phyloP scores from a whole-genome alignment of 2,888 invertebrate genomes.

The Eupithecia insigniata region DNA sequence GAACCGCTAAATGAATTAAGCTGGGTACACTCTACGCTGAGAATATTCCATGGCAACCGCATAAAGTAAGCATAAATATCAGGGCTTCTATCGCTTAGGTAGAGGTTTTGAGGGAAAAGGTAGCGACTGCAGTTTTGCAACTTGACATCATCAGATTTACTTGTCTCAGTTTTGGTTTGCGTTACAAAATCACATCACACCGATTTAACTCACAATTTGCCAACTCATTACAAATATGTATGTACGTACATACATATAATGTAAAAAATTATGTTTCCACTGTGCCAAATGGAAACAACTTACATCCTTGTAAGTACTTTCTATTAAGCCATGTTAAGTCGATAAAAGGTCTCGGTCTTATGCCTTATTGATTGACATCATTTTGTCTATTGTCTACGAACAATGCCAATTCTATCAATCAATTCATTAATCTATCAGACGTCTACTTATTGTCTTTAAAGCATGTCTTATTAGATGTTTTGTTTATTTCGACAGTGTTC shows the following conservation, averaged over 20 bases:
- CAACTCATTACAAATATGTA: neutral
- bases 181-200: too few relatives aligned
- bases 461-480: conserved; percentile 41
- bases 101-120: conserved; percentile 41
- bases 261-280: neutral
- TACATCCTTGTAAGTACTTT: conserved; percentile 35
- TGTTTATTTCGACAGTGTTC: conserved; percentile 43
- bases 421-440: conserved; percentile 54
- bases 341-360: conserved; percentile 49
- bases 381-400: conserved; percentile 47
- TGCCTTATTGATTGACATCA: conserved; percentile 46
- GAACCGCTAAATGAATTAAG: conserved; percentile 71
- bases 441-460: conserved; percentile 45
- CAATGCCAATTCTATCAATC: conserved; percentile 56
- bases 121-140: conserved; percentile 36
- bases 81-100: conserved; percentile 60
- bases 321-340: conserved; percentile 43
- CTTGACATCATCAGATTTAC: neutral
- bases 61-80: conserved; percentile 76
- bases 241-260: too few relatives aligned
- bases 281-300: conserved; percentile 12
- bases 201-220: neutral
- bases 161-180: neutral
- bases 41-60: conserved; percentile 65
- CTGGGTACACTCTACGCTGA: conserved; percentile 59